Evolutionary conservation across 2,113 vertebrate genomes (phyloP).

Genomic region (human (Homo sapiens)): DNA sequence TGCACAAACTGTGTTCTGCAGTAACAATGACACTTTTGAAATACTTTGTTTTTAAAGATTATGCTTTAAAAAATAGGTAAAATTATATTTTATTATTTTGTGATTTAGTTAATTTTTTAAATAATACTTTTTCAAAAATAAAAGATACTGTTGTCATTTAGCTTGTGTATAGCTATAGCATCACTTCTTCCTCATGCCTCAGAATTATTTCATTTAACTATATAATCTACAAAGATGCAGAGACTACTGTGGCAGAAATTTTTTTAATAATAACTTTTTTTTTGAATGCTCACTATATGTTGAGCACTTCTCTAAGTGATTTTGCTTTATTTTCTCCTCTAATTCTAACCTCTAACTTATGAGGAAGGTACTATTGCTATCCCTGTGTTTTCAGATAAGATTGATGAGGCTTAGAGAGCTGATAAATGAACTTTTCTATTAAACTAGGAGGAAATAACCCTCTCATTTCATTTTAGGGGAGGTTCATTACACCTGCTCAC

Average conservation of each 20-base stretch:
- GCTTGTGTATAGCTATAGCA: not conserved
- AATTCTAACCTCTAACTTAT: not conserved
- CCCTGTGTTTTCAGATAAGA: conserved; percentile 31
- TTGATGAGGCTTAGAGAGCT: not conserved
- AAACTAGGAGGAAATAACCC: not conserved
- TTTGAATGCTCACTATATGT: conserved; percentile 4
- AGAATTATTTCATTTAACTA: conserved; percentile 19
- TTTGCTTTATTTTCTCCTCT: conserved; percentile 31
- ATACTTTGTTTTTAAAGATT: not conserved
- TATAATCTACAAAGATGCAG: not conserved
- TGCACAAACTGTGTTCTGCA: conserved; percentile 6
- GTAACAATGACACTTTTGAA: not conserved
- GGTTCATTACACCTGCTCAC: conserved; percentile 89
- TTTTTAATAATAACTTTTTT: conserved; percentile 17
- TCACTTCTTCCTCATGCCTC: not conserved
- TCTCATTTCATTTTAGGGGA: conserved; percentile 85
- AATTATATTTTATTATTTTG: not conserved
- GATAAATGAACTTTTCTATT: conserved; percentile 17
- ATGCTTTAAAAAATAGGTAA: conserved; percentile 17
- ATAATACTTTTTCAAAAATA: not conserved
- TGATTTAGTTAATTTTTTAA: not conserved
- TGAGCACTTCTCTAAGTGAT: not conserved
- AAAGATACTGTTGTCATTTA: not conserved
- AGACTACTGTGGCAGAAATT: not conserved
- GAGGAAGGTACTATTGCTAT: not conserved